Base-by-base conservation (phyloP, 2,797 vertebrate genomes). In the Hybognathus amarus region DNA sequence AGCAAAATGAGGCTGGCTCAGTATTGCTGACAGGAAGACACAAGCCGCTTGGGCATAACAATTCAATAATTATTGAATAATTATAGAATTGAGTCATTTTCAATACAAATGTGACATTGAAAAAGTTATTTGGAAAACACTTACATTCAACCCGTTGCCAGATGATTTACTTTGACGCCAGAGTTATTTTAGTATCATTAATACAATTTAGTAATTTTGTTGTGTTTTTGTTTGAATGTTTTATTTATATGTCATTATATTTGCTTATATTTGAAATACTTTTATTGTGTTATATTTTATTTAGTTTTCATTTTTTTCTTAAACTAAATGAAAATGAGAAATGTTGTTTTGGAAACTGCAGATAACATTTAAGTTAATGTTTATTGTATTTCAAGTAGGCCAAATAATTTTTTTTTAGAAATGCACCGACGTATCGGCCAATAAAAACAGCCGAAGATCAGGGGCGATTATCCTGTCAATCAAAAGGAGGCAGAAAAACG, bases 81-180 rank as follows among this genome's bases (percentile, higher is more conserved):
- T 61, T 61, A 13, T 24, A 27, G 59, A 61, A 27, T 27, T 61
- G 0, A 27, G 13, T 61, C 5, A 15, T 24, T n/a, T 27, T 59
- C 5, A 36, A 68, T 12, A 4, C 36, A 70, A 59, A 80, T 18
- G 1, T 56, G 64, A 79, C 33, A 52, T 67, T 79, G 33, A 54
- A 79, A 79, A 79, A 52, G 10, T 54, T 56, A 45, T 24, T 24
- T 77, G 38, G 10, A 45, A 77, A 77, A 33, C 17, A 13, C 11
- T 77, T 78, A 20, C 20, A 66, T 33, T 52, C 42, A n/a, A 6
- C 20, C 47, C 5, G 0, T 33, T 64, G 24, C 18, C 18, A 9
- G 6, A 8, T 36, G 18, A 61, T 56, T 47, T 20, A 6, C 5
- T 5, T 12, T 13, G 11, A n/a, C 36, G 22, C 2, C 22, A 4